Evolutionary conservation across 2,888 invertebrate genomes (phyloP).

Genomic region (Ophion slaviceki): DNA sequence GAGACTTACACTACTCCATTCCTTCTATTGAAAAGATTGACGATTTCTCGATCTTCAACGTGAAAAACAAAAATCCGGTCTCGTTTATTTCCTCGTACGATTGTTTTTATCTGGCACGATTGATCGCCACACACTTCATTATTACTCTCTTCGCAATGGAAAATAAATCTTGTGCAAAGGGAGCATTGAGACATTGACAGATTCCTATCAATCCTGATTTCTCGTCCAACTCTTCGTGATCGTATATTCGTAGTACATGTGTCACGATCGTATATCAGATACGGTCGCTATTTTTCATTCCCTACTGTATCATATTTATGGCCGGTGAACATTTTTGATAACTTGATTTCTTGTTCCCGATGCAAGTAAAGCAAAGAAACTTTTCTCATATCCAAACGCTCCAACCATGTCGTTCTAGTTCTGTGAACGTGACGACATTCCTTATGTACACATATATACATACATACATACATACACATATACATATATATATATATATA

Average conservation of each 20-base stretch:
- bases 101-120: background rate
- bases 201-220: constrained; percentile 14
- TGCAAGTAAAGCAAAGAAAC: constrained; percentile 28
- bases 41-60: background rate
- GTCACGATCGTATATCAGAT: background rate
- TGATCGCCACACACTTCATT: background rate
- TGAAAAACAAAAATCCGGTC: background rate
- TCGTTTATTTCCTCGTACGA: background rate
- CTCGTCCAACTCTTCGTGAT: background rate
- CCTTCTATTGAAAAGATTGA: background rate
- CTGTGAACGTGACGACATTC: constrained; percentile 46
- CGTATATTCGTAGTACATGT: background rate
- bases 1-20: no score
- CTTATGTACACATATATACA: background rate
- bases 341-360: constrained; percentile 42
- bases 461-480: no score
- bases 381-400: constrained; percentile 50
- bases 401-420: constrained; percentile 34
- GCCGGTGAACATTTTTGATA: constrained; percentile 41
- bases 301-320: constrained; percentile 28
- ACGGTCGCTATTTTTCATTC: constrained; percentile 22
- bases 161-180: background rate
- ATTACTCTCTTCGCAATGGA: background rate
- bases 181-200: background rate
- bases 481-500: no score